A percentile compares a stretch with the other conserved stretches of the same genome.
phyloP scores from a whole-genome alignment of 2,113 vertebrate genomes.

The Xerus inauris region DNA sequence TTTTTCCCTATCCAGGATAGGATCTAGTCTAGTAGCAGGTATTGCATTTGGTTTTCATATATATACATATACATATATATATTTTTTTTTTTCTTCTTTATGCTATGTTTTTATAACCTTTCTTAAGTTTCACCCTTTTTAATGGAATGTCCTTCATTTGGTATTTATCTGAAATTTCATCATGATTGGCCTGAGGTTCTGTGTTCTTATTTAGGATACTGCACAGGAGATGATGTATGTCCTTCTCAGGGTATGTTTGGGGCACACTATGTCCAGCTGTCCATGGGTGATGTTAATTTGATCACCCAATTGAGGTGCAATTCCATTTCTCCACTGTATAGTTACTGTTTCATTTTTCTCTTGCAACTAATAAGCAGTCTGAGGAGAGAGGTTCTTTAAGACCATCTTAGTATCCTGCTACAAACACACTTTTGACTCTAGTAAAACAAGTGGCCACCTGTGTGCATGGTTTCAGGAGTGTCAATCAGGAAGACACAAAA shows the following conservation, averaged over 20 bases:
- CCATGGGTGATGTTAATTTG: background rate
- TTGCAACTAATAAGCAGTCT: background rate
- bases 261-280: background rate
- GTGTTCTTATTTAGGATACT: background rate
- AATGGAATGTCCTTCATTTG: background rate
- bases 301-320: rapidly evolving
- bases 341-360: background rate
- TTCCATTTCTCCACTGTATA: background rate
- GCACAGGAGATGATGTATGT: background rate
- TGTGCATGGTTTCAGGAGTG: background rate
- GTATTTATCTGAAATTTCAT: background rate
- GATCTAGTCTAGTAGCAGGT: background rate
- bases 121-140: background rate
- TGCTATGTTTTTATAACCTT: background rate
- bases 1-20: background rate
- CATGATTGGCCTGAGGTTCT: background rate
- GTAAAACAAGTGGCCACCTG: background rate
- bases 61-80: background rate
- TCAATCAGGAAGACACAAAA: background rate
- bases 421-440: background rate
- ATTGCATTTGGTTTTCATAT: background rate
- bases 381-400: background rate
- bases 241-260: background rate
- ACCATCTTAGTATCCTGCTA: background rate
- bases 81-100: too few species aligned